A percentile compares a stretch with the other conserved stretches of the same genome.
phyloP scores from a whole-genome alignment of 2,797 vertebrate genomes.

The Lophotriccus pileatus region DNA sequence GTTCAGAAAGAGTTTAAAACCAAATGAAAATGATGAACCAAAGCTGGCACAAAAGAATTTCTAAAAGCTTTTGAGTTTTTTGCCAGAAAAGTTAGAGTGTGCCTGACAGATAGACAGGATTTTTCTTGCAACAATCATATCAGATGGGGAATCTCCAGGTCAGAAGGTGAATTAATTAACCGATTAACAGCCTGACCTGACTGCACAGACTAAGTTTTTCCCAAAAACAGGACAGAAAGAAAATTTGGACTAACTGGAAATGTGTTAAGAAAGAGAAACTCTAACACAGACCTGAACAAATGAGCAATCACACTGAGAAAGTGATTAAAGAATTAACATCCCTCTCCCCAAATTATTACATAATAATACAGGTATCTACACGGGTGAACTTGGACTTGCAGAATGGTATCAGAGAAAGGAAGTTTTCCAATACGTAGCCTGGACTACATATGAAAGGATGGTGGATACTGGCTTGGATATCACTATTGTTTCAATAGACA shows the following conservation, averaged over 20 bases:
- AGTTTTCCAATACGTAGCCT: background rate
- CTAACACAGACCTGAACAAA: background rate
- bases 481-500: background rate
- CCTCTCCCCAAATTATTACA: accelerated
- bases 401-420: background rate
- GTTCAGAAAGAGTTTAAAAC: background rate
- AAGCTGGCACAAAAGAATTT: background rate
- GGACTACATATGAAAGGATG: background rate
- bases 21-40: background rate
- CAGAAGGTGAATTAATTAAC: background rate
- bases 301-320: background rate
- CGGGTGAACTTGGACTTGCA: background rate
- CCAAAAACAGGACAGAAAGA: background rate
- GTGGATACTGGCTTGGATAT: background rate
- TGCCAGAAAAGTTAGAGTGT: background rate
- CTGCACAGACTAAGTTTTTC: background rate
- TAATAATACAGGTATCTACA: background rate
- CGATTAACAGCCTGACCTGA: background rate
- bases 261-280: background rate
- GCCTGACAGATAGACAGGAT: background rate
- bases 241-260: background rate
- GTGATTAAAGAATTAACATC: background rate
- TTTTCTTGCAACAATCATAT: background rate
- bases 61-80: background rate
- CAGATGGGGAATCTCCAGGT: background rate